A percentile compares a stretch with the other conserved stretches of the same genome.
These are phyloP conservation scores for Miniopterus natalensis DNA, from an alignment of 2,113 vertebrate species.

Conservation along the genomic window DNA sequence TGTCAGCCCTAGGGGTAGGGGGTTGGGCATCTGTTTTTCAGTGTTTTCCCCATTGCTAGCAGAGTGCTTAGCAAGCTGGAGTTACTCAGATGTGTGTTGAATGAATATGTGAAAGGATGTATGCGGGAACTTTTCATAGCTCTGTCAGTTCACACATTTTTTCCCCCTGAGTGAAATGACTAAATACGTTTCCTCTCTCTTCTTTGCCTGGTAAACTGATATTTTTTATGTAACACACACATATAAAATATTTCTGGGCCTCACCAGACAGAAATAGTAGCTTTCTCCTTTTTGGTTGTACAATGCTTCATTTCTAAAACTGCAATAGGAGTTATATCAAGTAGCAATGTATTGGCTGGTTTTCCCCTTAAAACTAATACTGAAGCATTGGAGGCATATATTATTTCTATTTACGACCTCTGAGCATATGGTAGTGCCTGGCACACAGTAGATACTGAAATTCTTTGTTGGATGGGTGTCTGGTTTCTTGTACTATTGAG, in stretches of 20 bases:
- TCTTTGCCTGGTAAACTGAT: not conserved
- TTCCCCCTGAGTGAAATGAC: not conserved
- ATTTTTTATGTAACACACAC: not conserved
- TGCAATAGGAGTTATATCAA: not conserved
- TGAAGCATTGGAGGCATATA: not conserved
- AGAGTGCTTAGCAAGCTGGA: not conserved
- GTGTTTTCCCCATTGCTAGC: not conserved
- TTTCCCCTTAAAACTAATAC: not conserved
- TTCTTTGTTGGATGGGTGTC: not conserved
- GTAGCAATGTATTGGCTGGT: not conserved
- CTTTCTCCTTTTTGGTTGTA: not conserved
- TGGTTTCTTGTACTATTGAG: not conserved
- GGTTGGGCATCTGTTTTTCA: not conserved
- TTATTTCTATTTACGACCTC: not conserved
- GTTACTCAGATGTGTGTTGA: not conserved
- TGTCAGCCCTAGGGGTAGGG: accelerated
- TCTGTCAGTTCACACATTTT: not conserved
- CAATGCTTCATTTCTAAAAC: not conserved
- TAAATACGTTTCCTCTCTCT: not conserved
- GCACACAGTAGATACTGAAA: not conserved
- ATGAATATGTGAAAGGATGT: not conserved
- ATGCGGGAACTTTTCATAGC: not conserved
- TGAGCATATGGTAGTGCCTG: not conserved
- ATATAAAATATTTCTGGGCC: not conserved
- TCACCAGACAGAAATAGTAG: not conserved